Conservation (phyloP, 2,113 vertebrate genomes). For the Rhineura floridana region DNA sequence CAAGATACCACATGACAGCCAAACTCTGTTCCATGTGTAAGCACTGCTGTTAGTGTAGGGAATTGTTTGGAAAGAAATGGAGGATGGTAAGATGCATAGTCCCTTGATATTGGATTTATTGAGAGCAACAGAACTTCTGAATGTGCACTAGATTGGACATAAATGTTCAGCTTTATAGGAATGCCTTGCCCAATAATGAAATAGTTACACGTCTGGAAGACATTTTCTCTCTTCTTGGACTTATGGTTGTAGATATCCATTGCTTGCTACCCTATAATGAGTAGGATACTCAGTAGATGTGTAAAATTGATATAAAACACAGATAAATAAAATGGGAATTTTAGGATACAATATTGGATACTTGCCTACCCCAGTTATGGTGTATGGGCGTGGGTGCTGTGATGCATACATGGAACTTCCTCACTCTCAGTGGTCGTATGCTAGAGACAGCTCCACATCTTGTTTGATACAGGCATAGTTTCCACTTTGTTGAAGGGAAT, state of each 20-base stretch:
- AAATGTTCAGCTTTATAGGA: neutral
- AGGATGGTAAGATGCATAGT: neutral
- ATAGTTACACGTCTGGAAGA: neutral
- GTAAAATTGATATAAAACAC: neutral
- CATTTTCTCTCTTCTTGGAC: neutral
- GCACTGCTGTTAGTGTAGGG: neutral
- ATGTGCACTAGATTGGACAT: neutral
- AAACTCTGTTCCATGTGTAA: neutral
- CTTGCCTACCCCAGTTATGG: neutral
- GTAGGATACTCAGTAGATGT: neutral
- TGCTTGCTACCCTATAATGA: neutral
- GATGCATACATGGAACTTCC: neutral
- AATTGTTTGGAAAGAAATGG: neutral
- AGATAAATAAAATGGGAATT: neutral
- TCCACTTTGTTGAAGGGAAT: neutral
- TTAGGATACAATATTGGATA: neutral
- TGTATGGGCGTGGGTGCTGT: neutral
- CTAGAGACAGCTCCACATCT: neutral
- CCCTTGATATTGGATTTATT: neutral
- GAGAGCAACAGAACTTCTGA: neutral
- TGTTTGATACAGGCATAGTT: neutral
- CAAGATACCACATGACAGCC: neutral
- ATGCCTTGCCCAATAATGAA: neutral
- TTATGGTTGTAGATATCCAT: neutral
- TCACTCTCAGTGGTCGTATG: neutral